These are phyloP conservation scores for Erythrocebus patas DNA, from an alignment of 2,113 vertebrate species.

Conservation along the genomic window DNA sequence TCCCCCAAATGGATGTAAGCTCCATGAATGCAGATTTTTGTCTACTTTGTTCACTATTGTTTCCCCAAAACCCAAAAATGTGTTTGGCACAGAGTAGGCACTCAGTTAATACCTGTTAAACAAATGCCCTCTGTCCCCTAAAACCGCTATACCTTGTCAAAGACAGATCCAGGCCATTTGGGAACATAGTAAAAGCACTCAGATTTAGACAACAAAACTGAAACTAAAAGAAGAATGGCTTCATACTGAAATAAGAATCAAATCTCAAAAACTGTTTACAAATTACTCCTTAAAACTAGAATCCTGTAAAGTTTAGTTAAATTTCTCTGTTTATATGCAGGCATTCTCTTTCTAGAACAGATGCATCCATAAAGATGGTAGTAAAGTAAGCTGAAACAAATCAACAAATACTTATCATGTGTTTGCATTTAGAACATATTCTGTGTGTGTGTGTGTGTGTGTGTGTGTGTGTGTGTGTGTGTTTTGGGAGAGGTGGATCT, in stretches of 20 bases:
- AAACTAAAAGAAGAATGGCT: conserved; percentile 49
- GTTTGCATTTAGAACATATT: conserved; percentile 21
- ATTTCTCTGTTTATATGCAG: conserved; percentile 63
- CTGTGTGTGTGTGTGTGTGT: neutral
- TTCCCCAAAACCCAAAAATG: conserved; percentile 5
- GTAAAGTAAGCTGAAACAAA: conserved; percentile 63
- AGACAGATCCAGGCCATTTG: neutral
- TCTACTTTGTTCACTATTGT: neutral
- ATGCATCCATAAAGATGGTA: conserved; percentile 59
- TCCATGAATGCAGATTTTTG: neutral
- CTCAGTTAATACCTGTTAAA: neutral
- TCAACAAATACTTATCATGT: conserved; percentile 61
- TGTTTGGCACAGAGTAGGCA: neutral
- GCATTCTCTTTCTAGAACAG: conserved; percentile 56
- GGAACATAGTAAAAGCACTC: neutral
- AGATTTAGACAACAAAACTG: conserved; percentile 11
- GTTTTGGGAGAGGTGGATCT: neutral
- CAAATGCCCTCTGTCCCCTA: neutral
- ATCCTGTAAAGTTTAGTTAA: conserved; percentile 54
- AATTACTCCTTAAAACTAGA: conserved; percentile 63
- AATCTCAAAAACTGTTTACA: conserved; percentile 60
- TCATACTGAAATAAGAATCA: conserved; percentile 41
- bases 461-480: neutral
- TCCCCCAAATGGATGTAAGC: neutral
- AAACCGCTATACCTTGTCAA: neutral